Base-by-base conservation (phyloP, 1,140 invertebrate species). In the Nasonia giraulti region DNA sequence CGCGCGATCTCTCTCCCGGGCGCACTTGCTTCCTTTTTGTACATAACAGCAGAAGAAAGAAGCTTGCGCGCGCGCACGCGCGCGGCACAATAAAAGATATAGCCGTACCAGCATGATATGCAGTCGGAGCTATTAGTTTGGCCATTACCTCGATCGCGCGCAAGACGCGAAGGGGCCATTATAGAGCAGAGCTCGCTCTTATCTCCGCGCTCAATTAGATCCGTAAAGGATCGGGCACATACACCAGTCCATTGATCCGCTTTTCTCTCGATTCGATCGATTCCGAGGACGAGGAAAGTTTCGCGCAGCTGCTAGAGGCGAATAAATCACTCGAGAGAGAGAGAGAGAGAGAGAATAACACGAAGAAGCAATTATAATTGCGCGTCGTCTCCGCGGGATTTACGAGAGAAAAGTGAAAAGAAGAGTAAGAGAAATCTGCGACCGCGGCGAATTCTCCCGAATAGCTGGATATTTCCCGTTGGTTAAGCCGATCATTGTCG, bases 141-240 rank as follows among this genome's bases (percentile, higher is more conserved):
- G 74, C 75, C 62, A 71, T 83, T 83, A 83, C 78, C 62, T 31
- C 55, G 55, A 14, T 14, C 55, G 55, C 20, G 68, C 55, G 66
- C 7, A 69, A 68, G 74, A 78, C 81, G 82, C 50, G 80, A 3
- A 14, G 14, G 50, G 50, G 14, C 75, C 27, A 50, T 62, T 78
- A 75, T 74, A n/a, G 79, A 31, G 44, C 71, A 40, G 23, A 12
- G 62, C 66, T 6, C 0, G 33, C 27, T 79, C 80, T 89, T 89
- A 89, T 89, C 88, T 89, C 87, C 83, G 84, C 87, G 87, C 86
- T 88, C 88, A 89, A 89, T 89, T 89, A 89, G 83, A 89, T 87
- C 85, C 87, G 87, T 89, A 89, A 89, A 87, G 88, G 87, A 88
- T 89, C 80, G 84, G 84, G 77, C 82, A 8, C 83, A 71, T 50